Conservation (phyloP, 2,888 invertebrate species). For the Chrysina gloriosa region DNA sequence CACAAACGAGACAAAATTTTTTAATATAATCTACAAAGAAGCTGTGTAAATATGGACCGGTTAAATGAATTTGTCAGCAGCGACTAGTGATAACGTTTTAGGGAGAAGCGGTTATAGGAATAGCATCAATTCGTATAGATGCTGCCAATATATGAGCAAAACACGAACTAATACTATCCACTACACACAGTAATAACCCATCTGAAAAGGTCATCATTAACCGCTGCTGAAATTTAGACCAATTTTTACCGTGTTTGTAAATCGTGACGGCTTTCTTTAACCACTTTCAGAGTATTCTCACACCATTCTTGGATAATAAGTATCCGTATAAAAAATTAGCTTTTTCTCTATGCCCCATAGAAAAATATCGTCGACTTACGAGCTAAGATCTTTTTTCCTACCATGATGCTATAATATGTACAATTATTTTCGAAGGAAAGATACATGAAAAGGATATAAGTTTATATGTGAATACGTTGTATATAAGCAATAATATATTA, state of each 20-base stretch:
- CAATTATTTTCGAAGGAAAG: background rate
- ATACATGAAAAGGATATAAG: background rate
- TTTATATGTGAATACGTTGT: background rate
- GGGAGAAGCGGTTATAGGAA: too few relatives aligned
- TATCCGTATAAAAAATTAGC: constrained; percentile 20
- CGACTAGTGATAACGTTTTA: too few relatives aligned
- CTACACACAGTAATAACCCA: too few relatives aligned
- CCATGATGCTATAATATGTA: constrained; percentile 12
- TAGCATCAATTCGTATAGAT: too few relatives aligned
- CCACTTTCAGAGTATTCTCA: background rate
- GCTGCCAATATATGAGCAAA: too few relatives aligned
- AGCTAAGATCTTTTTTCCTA: constrained; percentile 18
- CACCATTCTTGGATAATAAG: background rate
- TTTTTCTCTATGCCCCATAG: constrained; percentile 15
- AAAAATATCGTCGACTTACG: constrained; percentile 22
- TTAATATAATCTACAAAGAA: too few relatives aligned
- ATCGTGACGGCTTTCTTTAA: too few relatives aligned
- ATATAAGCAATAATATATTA: background rate
- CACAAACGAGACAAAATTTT: background rate
- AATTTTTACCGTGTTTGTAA: too few relatives aligned
- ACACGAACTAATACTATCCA: too few relatives aligned
- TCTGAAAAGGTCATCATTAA: too few relatives aligned
- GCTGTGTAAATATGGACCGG: background rate
- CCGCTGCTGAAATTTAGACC: too few relatives aligned
- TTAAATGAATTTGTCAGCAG: too few relatives aligned